Base-by-base conservation (phyloP, 2,797 vertebrate genomes). In the Phrynocephalus forsythii region DNA sequence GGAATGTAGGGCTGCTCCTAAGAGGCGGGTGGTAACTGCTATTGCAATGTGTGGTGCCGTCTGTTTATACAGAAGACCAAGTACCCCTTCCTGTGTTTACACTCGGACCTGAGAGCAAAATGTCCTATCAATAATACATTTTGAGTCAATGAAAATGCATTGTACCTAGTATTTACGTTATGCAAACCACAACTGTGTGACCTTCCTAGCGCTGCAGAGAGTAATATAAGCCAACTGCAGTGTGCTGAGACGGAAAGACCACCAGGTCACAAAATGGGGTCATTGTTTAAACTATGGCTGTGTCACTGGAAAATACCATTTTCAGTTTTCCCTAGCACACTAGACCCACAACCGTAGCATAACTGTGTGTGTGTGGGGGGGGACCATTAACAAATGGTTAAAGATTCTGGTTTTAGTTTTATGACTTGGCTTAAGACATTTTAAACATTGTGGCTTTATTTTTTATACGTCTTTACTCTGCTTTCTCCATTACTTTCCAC, bases 101-200 rank as follows among this genome's bases (percentile, higher is more conserved):
- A 82, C 87, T 86, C n/a, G 8, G 76, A 72, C 84, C 79, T 83
- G 71, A 82, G 87, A 85, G 56, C 5, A 80, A 80, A 72, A n/a
- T 72, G 30, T 22, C 10, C 67, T 26, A 60, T 94, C 95, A 86
- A 4, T 87, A 91, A 90, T 0, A 0, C 81, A 88, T 88, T 83
- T 83, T 83, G 90, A 86, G 22, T 79, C 50, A 60, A 56, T 68
- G 66, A 78, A 83, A 92, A 94, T 90, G 93, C 90, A 60, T 90
- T 11, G 0, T 6, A 75, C 33, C 69, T 26, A 24, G 15, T 84
- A 66, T 92, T 94, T 93, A 83, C 79, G 87, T 85, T 67, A 75
- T 33, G 30, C 77, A 4, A 3, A 1, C 26, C 93, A 89, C 76
- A 0, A 83, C 52, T 52, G 52, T 2, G 2, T 0, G 9, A 75